phyloP scores from a whole-genome alignment of 2,113 vertebrate genomes.

The Dicrurus megarhynchus region DNA sequence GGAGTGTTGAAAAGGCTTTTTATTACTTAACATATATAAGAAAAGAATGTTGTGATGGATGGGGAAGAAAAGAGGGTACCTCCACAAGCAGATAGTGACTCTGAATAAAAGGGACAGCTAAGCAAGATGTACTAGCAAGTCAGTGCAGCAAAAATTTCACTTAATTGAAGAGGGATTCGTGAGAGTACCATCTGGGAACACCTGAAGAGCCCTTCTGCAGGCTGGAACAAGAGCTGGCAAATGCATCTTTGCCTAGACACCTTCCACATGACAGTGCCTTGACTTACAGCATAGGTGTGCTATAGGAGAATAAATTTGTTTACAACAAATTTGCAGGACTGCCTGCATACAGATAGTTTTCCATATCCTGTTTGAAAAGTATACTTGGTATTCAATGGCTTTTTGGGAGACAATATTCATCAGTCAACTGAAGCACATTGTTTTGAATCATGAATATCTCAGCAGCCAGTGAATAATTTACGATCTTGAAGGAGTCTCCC shows the following conservation, averaged over 20 bases:
- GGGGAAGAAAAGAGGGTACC: neutral
- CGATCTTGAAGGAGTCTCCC: neutral
- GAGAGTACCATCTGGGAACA: slow-evolving; percentile 25
- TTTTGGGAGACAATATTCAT: slow-evolving; percentile 35
- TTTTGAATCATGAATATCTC: neutral
- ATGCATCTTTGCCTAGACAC: neutral
- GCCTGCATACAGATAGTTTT: slow-evolving; percentile 12
- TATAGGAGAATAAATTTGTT: slow-evolving; percentile 8
- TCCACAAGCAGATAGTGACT: neutral
- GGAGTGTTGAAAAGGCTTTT: neutral
- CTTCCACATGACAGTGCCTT: neutral
- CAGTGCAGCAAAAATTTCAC: neutral
- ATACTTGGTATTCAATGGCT: slow-evolving; percentile 6
- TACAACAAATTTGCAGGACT: slow-evolving; percentile 11
- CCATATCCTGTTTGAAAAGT: slow-evolving; percentile 21
- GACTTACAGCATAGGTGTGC: neutral
- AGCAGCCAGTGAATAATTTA: neutral
- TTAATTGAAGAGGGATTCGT: slow-evolving; percentile 24
- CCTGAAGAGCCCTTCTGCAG: slow-evolving; percentile 28
- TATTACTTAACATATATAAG: neutral
- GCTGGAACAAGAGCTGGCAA: neutral
- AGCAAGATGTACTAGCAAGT: neutral
- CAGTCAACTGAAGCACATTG: neutral
- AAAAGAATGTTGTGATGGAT: neutral
- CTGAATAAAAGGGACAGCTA: neutral